These are phyloP conservation scores for Gibbula magus DNA, from an alignment of 2,888 invertebrate genomes.

Conservation along the genomic window DNA sequence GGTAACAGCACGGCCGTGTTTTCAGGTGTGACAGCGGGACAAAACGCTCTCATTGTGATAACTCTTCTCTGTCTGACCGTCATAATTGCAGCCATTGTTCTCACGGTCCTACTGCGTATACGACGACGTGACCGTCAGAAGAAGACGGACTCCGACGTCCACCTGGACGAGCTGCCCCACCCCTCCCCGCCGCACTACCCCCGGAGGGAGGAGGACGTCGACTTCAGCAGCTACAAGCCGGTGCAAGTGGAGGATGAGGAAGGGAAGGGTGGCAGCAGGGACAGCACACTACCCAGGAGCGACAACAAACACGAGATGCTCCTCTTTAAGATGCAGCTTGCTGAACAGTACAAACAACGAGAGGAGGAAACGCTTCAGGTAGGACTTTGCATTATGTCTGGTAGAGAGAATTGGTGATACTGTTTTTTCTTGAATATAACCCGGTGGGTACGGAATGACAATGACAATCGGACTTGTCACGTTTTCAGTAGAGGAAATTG, in stretches of 20 bases:
- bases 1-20: neutral
- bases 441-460: too few species aligned
- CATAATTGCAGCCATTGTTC: conserved; percentile 59
- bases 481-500: too few species aligned
- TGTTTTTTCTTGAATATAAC: neutral
- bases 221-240: neutral
- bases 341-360: conserved; percentile 43
- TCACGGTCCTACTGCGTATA: conserved; percentile 60
- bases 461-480: neutral
- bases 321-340: conserved; percentile 43
- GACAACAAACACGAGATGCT: conserved; percentile 37
- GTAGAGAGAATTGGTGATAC: neutral
- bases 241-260: neutral
- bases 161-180: neutral
- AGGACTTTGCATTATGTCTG: neutral
- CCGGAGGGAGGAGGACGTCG: neutral
- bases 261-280: neutral
- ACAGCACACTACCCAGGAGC: neutral
- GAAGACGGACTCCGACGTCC: conserved; percentile 11
- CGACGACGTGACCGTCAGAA: conserved; percentile 53
- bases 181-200: neutral
- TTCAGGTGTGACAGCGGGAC: conserved; percentile 7
- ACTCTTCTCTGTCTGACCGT: conserved; percentile 60
- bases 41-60: conserved; percentile 58
- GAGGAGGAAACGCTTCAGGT: conserved; percentile 32